Base-by-base conservation (phyloP, 2,113 vertebrate species). In the Todiramphus saurophagus region DNA sequence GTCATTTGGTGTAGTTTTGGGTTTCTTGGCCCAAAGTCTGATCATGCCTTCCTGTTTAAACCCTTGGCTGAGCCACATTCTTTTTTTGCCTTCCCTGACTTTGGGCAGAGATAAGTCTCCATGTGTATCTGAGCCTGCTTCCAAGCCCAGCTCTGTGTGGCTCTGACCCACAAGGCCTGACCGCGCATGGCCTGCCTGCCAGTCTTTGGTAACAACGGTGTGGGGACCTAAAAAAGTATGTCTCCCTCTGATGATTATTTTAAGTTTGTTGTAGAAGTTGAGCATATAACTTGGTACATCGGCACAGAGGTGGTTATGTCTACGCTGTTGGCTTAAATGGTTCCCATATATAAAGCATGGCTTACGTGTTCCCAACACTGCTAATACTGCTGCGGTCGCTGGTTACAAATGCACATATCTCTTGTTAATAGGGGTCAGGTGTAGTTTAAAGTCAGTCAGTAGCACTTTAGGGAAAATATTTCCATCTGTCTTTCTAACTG, bases 161-260 rank as follows among this genome's bases (percentile, higher is more conserved):
- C 53, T 62, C n/a, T 37, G 46, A 67, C 43, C 37, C 5, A 3
- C 44, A 62, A 33, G 35, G 10, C 15, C 73, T 53, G 59, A 15
- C 33, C 1, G 4, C 75, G 19, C 10, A 0, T 0, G 8, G 53
- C 62, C 50, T 80, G 41, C 37, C 56, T 73, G 39, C 37, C 41
- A 25, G n/a, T 35, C 77, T 66, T 67, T 9, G 43, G 1, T 19
- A 5, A 78, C 31, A 51, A 56, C 62, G 12, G 33, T 43, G 33
- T 43, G 28, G 27, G 48, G 43, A 33, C 15, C 5, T 30, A 30
- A 74, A 51, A 56, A 58, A 48, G 9, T 28, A 18, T 83, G 16
- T 33, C 10, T 18, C 41, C 27, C 11, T 46, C 31, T 68, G n/a
- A 19, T 44, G 9, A 13, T 37, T 5, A 13, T 51, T 85, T 43